These are phyloP conservation scores for Elephantulus edwardii DNA, from an alignment of 2,113 vertebrate genomes.

Conservation along the genomic window DNA sequence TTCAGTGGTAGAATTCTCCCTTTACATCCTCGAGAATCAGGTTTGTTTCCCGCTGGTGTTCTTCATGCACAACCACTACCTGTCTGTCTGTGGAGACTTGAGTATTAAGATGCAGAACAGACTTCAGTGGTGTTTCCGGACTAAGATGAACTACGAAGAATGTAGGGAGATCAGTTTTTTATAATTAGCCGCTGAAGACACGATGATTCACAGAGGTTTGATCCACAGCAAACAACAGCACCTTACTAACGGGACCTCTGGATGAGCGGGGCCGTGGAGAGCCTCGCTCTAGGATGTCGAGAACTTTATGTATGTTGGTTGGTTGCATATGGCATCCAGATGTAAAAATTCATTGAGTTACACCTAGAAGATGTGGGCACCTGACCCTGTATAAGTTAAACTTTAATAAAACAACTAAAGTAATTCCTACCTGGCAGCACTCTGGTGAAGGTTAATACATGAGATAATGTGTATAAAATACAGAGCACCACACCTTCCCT, in stretches of 20 bases:
- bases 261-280: too few relatives aligned
- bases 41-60: background rate
- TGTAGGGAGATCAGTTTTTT: background rate
- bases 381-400: background rate
- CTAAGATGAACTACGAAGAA: background rate
- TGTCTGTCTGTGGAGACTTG: background rate
- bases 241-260: background rate
- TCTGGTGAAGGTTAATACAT: background rate
- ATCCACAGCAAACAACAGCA: background rate
- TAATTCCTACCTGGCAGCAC: background rate
- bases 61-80: background rate
- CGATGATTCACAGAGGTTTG: background rate
- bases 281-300: background rate
- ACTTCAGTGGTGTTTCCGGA: background rate
- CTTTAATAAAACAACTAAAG: background rate
- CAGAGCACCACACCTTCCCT: background rate
- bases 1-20: background rate
- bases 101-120: background rate
- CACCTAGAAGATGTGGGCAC: background rate
- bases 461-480: background rate
- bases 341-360: background rate
- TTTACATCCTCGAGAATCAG: background rate
- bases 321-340: background rate
- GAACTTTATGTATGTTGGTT: background rate
- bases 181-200: background rate